phyloP scores from a whole-genome alignment of 1,140 invertebrate species.

The Heliconius eleuchia region DNA sequence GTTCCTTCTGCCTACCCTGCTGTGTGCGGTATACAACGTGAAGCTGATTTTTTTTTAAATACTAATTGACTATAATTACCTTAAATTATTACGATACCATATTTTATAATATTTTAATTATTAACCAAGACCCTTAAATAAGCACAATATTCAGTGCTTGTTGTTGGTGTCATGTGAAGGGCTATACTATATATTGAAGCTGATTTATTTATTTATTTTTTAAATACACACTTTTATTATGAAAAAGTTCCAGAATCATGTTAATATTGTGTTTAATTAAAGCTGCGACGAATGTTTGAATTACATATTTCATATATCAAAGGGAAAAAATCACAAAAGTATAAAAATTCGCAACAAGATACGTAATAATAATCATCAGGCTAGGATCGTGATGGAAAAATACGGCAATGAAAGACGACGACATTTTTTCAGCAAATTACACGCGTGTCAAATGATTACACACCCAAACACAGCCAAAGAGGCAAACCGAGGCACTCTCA shows the following conservation, averaged over 20 bases:
- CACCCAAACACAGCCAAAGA: constrained; percentile 78
- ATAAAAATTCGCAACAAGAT: constrained; percentile 38
- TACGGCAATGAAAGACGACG: constrained; percentile 44
- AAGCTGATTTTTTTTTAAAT: too few relatives aligned
- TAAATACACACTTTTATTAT: too few relatives aligned
- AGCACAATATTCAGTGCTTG: too few relatives aligned
- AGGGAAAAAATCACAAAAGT: constrained; percentile 33
- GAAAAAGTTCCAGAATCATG: neutral
- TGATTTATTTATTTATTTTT: too few relatives aligned
- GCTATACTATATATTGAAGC: too few relatives aligned
- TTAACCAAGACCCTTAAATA: too few relatives aligned
- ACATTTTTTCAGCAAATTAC: constrained; percentile 76
- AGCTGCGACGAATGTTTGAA: constrained; percentile 14
- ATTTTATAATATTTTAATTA: too few relatives aligned
- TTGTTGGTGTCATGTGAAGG: too few relatives aligned
- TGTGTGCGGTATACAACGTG: too few relatives aligned
- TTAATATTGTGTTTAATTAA: neutral
- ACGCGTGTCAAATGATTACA: constrained; percentile 76
- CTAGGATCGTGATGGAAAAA: constrained; percentile 48
- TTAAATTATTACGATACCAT: too few relatives aligned
- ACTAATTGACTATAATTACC: too few relatives aligned
- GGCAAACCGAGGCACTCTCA: constrained; percentile 76
- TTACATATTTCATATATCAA: constrained; percentile 37
- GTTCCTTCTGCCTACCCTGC: too few relatives aligned
- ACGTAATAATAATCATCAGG: constrained; percentile 54